Percentiles rank a stretch among this genome's conserved stretches.
phyloP scores from a whole-genome alignment of 2,113 vertebrate genomes.

The Archocentrus centrarchus region DNA sequence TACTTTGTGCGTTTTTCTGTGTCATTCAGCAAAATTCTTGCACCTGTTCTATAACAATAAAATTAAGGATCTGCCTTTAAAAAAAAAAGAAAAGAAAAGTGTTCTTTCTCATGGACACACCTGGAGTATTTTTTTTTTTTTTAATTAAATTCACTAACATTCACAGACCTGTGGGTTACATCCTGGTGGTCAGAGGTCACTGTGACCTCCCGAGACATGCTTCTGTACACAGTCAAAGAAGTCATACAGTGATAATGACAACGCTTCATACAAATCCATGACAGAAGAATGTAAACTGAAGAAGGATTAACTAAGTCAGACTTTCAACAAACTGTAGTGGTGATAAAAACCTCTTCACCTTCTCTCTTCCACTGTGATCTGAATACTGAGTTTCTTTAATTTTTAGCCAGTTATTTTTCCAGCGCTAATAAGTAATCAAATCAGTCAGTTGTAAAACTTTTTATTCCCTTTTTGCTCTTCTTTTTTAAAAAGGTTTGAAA shows the following conservation, averaged over 20 bases:
- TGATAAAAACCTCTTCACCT: background rate
- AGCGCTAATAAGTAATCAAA: background rate
- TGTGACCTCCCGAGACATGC: background rate
- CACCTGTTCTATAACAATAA: background rate
- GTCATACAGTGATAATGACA: background rate
- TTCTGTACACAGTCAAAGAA: background rate
- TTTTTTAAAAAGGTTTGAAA: conserved; percentile 77
- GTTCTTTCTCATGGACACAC: too few species aligned
- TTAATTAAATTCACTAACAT: too few species aligned
- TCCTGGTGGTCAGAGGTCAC: background rate
- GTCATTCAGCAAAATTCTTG: background rate
- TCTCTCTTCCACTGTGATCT: background rate
- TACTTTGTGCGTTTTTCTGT: background rate
- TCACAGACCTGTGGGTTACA: background rate
- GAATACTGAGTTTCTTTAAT: background rate
- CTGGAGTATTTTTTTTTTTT: background rate
- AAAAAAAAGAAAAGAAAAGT: too few species aligned
- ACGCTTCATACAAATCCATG: background rate
- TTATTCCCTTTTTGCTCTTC: background rate
- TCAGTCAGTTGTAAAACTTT: background rate
- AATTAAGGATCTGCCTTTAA: too few species aligned
- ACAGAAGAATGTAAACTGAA: background rate
- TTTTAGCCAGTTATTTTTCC: background rate
- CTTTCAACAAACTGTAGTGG: background rate
- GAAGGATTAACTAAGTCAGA: background rate